Evolutionary conservation across 2,113 vertebrate species (phyloP).

Genomic region (Tamias sibiricus): DNA sequence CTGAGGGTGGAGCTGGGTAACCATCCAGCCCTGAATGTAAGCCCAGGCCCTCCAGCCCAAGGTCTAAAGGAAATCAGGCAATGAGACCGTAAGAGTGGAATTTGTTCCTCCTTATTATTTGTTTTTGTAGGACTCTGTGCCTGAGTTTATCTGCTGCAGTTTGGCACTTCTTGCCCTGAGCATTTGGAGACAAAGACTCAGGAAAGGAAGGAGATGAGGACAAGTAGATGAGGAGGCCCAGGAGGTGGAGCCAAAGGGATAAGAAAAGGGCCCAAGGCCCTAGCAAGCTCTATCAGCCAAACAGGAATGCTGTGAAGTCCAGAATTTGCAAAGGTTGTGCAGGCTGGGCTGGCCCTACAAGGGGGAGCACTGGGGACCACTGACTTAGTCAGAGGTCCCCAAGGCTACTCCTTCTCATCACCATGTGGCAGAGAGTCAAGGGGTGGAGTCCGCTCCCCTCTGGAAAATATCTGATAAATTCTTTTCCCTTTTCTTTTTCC

Average conservation of each 20-base stretch:
- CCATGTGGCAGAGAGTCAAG: conserved; percentile 87
- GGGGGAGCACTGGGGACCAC: conserved; percentile 58
- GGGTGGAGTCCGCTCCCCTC: conserved; percentile 88
- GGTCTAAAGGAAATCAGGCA: conserved; percentile 13
- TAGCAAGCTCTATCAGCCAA: not conserved
- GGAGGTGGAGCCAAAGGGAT: conserved; percentile 45
- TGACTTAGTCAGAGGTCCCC: conserved; percentile 80
- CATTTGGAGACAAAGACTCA: conserved; percentile 55
- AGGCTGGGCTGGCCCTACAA: not conserved
- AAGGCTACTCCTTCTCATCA: conserved; percentile 48
- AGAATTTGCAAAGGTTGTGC: not conserved
- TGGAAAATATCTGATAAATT: conserved; percentile 89
- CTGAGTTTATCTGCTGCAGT: conserved; percentile 39
- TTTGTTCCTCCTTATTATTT: not conserved
- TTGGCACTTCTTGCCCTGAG: not conserved
- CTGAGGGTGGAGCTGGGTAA: not conserved
- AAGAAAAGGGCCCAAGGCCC: not conserved
- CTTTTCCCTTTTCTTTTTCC: conserved; percentile 76
- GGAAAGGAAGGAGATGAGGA: not conserved
- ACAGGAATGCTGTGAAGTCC: not conserved
- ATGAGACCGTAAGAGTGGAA: not conserved
- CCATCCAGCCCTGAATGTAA: not conserved
- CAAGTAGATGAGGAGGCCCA: not conserved
- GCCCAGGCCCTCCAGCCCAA: not conserved
- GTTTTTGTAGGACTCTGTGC: conserved; percentile 16